Percentiles rank a stretch among this genome's conserved stretches.
Evolutionary conservation across 2,113 vertebrate genomes (phyloP).

Genomic region (Mugil cephalus): DNA sequence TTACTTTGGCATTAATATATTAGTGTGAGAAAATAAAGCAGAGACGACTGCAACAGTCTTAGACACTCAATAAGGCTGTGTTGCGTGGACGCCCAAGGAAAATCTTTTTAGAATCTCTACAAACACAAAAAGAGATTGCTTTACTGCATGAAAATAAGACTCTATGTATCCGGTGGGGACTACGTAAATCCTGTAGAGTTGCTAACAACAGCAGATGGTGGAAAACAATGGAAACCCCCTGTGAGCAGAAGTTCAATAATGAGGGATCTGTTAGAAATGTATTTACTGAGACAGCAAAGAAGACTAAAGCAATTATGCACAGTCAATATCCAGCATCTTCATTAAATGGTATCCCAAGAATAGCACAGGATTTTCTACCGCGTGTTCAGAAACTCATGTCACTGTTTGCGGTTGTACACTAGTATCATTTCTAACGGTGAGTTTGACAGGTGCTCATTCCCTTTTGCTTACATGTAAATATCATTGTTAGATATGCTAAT

Average conservation of each 20-base stretch:
- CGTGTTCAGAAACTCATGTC: background rate
- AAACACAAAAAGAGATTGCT: conserved; percentile 9
- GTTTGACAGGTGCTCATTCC: background rate
- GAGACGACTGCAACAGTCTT: background rate
- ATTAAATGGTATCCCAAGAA: background rate
- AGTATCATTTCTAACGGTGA: background rate
- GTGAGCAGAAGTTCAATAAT: background rate
- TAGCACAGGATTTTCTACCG: background rate
- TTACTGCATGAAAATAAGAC: background rate
- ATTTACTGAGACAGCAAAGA: conserved; percentile 8
- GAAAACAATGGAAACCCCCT: conserved; percentile 14
- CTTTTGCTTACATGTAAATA: background rate
- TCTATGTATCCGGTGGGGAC: background rate
- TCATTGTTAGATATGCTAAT: no score
- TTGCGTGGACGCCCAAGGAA: conserved; percentile 12
- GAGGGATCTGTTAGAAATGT: conserved; percentile 1
- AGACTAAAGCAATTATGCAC: background rate
- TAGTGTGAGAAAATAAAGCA: conserved; percentile 23
- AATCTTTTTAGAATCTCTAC: background rate
- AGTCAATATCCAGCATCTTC: background rate
- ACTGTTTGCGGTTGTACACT: background rate
- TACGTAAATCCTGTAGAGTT: background rate
- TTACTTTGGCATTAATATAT: conserved; percentile 41
- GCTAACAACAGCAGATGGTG: background rate
- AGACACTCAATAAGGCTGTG: background rate